Base-by-base conservation (phyloP, 2,113 vertebrate species). In the Ceyx cyanopectus region DNA sequence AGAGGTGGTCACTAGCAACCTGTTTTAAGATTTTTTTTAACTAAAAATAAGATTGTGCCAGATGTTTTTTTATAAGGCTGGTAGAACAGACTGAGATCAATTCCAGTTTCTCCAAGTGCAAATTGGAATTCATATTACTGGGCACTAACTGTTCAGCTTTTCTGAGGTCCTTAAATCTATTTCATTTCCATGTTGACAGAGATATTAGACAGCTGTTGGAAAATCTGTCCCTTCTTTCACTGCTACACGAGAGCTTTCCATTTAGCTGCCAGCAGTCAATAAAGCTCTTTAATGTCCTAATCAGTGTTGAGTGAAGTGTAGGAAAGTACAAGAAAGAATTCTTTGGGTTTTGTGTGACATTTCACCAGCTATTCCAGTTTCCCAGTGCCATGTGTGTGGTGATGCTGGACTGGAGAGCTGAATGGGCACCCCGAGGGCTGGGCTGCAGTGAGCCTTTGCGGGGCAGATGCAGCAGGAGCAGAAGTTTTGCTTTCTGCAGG, bases 151-250 rank as follows among this genome's bases (percentile, higher is more conserved):
- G 96, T 95, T 95, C 27, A 0, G 85, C 70, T 97, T 97, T 97
- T 91, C 94, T 13, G 72, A 97, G 94, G 91, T 97, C 97, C 96
- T 97, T 97, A 97, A 97, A 97, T 97, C 97, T 98, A 97, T 97
- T 98, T 98, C 95, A 97, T 97, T 96, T 98, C 96, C 97, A 90
- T 95, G 95, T 97, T 97, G 97, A 97, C 97, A 97, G 97, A 98
- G 97, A 97, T 97, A 97, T 97, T 97, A 97, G 96, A 96, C 97
- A 98, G 97, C 97, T 98, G 97, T 96, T 97, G 92, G 96, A 95
- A 98, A 98, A 97, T 97, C 97, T 97, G 97, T 97, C 97, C 94
- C 77, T 97, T 94, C 94, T 97, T 97, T 93, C 93, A 88, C 72
- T 92, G 89, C 79, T 92, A 68, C 86, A 97, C 96, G 97, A 97